These are phyloP conservation scores for Hemicordylus capensis DNA, from an alignment of 2,113 vertebrate species.

Conservation along the genomic window DNA sequence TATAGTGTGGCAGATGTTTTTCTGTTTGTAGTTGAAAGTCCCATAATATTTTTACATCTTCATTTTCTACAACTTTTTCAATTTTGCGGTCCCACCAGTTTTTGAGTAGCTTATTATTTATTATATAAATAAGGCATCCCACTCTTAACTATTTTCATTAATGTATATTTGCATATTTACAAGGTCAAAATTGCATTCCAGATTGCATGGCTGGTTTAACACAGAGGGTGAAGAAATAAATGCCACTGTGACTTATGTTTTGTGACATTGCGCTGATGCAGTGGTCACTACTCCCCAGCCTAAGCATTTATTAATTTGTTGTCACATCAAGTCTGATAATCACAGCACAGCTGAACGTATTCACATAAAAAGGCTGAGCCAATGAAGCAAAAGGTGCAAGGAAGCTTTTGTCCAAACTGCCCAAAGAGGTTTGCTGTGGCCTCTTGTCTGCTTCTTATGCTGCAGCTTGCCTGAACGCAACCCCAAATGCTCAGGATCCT, in stretches of 20 bases:
- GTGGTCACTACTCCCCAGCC: not conserved
- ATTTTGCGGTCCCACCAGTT: too few species aligned
- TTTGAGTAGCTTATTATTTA: too few species aligned
- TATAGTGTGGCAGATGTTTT: too few species aligned
- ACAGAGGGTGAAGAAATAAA: not conserved
- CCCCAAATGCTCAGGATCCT: not conserved
- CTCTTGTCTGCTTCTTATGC: not conserved
- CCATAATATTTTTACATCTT: too few species aligned
- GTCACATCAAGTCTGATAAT: not conserved
- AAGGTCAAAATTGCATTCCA: not conserved
- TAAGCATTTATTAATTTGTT: constrained; percentile 1
- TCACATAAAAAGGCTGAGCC: not conserved
- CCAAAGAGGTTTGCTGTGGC: not conserved
- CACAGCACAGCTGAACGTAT: not conserved
- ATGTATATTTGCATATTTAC: not conserved
- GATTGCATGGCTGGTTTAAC: not conserved
- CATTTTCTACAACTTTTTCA: too few species aligned
- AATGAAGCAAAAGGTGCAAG: not conserved
- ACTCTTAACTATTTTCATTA: not conserved
- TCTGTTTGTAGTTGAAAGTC: too few species aligned
- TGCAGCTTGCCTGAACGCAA: not conserved
- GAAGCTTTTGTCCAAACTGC: not conserved
- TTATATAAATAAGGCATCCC: too few species aligned
- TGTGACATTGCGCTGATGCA: not conserved
- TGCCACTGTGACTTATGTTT: not conserved